phyloP scores from a whole-genome alignment of 2,113 vertebrate genomes.

The Chloropsis cyanopogon region DNA sequence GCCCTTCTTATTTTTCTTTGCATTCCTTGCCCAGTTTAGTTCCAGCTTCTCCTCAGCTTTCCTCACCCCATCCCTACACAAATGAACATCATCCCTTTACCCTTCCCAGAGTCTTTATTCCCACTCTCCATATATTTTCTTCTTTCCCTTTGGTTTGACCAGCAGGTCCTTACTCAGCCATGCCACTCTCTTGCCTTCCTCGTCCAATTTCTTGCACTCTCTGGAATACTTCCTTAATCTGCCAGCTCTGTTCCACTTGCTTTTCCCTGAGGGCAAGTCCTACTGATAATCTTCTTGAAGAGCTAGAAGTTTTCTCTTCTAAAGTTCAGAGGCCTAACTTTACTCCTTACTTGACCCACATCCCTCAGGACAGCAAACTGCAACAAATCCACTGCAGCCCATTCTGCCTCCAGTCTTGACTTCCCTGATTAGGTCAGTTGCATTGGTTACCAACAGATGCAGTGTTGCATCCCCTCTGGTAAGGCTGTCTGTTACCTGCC shows the following conservation, averaged over 20 bases:
- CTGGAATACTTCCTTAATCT: not conserved
- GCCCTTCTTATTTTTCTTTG: not conserved
- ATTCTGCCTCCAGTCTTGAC: too few species aligned
- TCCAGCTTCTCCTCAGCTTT: not conserved
- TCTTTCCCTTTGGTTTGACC: not conserved
- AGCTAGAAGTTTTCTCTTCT: not conserved
- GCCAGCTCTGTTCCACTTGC: not conserved
- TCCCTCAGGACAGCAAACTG: not conserved
- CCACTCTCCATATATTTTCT: not conserved
- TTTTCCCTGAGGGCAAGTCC: not conserved
- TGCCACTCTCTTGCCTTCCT: accelerated
- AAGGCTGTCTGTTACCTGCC: not conserved
- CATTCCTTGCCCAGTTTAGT: not conserved
- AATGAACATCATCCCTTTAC: accelerated
- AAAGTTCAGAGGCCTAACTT: not conserved
- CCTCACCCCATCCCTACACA: not conserved
- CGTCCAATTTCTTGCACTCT: not conserved
- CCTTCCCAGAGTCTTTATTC: not conserved
- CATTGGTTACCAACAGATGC: not conserved
- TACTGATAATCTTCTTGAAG: not conserved
- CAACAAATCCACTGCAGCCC: not conserved
- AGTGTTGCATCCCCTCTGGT: not conserved
- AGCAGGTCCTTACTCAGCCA: not conserved
- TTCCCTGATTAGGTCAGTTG: too few species aligned
- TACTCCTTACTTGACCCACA: not conserved